These are phyloP conservation scores for Orussus abietinus DNA, from an alignment of 1,140 invertebrate species.

Conservation along the genomic window DNA sequence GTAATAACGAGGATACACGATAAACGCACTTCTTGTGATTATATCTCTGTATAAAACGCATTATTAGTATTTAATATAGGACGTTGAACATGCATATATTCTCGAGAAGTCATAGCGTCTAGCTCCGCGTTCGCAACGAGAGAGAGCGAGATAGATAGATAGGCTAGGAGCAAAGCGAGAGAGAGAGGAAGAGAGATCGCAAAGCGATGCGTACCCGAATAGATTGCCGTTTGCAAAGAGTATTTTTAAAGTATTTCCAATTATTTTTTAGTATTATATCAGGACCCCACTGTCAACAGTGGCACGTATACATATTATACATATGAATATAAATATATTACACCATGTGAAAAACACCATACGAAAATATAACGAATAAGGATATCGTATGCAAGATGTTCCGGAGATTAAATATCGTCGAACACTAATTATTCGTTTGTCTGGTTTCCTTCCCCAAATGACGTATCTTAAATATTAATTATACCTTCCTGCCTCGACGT, in stretches of 20 bases:
- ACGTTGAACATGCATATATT: no score
- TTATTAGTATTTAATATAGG: constrained; percentile 20
- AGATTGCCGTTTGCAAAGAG: constrained; percentile 46
- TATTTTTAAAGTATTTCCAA: constrained; percentile 53
- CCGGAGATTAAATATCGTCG: constrained; percentile 43
- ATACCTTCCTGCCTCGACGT: no score
- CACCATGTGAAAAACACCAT: constrained; percentile 27
- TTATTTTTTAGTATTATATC: constrained; percentile 52
- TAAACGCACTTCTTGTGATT: constrained; percentile 36
- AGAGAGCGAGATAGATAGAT: constrained; percentile 13
- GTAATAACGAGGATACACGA: constrained; percentile 25
- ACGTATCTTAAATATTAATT: no score
- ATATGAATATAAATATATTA: constrained; percentile 25
- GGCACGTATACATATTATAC: constrained; percentile 18
- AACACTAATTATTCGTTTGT: constrained; percentile 34
- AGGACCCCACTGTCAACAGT: constrained; percentile 21
- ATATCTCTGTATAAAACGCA: constrained; percentile 34
- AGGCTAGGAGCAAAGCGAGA: no score
- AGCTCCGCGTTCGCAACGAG: constrained; percentile 26
- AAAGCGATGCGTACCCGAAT: constrained; percentile 24
- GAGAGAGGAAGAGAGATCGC: constrained; percentile 15
- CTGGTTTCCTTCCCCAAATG: no score
- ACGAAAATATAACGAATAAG: constrained; percentile 34
- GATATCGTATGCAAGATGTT: constrained; percentile 30
- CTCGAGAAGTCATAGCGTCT: constrained; percentile 26